These are phyloP conservation scores for Chironomus tentans DNA, from an alignment of 2,888 invertebrate species.

Conservation along the genomic window DNA sequence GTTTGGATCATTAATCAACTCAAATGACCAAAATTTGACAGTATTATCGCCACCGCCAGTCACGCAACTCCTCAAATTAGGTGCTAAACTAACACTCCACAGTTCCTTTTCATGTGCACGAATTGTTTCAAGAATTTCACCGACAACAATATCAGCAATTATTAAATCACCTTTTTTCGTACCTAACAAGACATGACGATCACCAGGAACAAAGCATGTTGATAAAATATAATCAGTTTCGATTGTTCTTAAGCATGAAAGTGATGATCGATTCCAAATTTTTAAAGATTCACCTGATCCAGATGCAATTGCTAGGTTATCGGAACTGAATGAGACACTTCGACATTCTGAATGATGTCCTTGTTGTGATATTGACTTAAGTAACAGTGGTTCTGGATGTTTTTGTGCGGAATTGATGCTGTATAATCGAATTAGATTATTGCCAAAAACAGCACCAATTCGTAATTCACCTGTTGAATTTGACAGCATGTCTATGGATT, in stretches of 20 bases:
- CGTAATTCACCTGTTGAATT: slow-evolving; percentile 65
- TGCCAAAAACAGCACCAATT: slow-evolving; percentile 54
- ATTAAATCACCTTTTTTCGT: slow-evolving; percentile 74
- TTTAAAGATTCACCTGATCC: slow-evolving; percentile 83
- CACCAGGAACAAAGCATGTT: slow-evolving; percentile 75
- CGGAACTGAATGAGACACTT: slow-evolving; percentile 80
- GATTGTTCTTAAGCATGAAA: slow-evolving; percentile 63
- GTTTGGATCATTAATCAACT: slow-evolving; percentile 62
- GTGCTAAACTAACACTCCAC: slow-evolving; percentile 66
- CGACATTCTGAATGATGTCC: slow-evolving; percentile 89
- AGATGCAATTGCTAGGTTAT: slow-evolving; percentile 77
- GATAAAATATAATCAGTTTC: slow-evolving; percentile 57
- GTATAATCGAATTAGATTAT: slow-evolving; percentile 68
- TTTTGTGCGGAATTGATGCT: slow-evolving; percentile 46
- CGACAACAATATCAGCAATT: slow-evolving; percentile 76
- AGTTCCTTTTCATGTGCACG: slow-evolving; percentile 74
- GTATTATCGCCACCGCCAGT: slow-evolving; percentile 84
- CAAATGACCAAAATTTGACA: slow-evolving; percentile 91
- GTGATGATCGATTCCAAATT: slow-evolving; percentile 75
- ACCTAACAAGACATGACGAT: slow-evolving; percentile 82
- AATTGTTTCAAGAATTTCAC: slow-evolving; percentile 69
- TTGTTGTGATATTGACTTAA: slow-evolving; percentile 58
- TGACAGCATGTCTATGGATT: slow-evolving; percentile 58
- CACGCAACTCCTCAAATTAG: slow-evolving; percentile 74
- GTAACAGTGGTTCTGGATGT: slow-evolving; percentile 46